Evolutionary conservation across 2,113 vertebrate genomes (phyloP).

Genomic region (Hemiscyllium ocellatum): DNA sequence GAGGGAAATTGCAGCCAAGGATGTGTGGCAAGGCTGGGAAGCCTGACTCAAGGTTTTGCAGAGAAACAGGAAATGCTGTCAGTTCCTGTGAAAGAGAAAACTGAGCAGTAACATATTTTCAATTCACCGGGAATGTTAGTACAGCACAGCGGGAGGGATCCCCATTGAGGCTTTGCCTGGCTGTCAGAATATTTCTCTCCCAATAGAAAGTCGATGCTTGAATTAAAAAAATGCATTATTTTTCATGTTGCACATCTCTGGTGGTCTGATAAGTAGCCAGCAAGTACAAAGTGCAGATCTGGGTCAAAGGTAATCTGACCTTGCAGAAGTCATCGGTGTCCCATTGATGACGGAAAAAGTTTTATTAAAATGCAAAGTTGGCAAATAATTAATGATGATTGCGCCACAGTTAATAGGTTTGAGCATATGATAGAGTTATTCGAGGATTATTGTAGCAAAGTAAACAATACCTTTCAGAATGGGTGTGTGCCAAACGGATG

Average conservation of each 20-base stretch:
- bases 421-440: not conserved
- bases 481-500: not conserved
- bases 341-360: not conserved
- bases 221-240: not conserved
- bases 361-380: not conserved
- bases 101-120: not conserved
- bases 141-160: not conserved
- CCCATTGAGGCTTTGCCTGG: not conserved
- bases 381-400: not conserved
- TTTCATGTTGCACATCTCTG: not conserved
- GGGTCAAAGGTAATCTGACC: not conserved
- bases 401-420: not conserved
- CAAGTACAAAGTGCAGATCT: not conserved
- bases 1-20: not conserved
- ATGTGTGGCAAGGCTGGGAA: not conserved
- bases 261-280: not conserved
- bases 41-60: not conserved
- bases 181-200: not conserved
- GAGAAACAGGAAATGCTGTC: slow-evolving; percentile 24
- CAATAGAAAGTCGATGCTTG: not conserved
- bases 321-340: not conserved
- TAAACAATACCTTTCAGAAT: not conserved
- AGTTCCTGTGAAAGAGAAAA: slow-evolving; percentile 5
- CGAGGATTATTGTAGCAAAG: not conserved
- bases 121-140: not conserved